Percentiles rank a stretch among this genome's conserved stretches.
These are phyloP conservation scores for Orchesella flavescens DNA, from an alignment of 2,888 invertebrate species.

Conservation along the genomic window DNA sequence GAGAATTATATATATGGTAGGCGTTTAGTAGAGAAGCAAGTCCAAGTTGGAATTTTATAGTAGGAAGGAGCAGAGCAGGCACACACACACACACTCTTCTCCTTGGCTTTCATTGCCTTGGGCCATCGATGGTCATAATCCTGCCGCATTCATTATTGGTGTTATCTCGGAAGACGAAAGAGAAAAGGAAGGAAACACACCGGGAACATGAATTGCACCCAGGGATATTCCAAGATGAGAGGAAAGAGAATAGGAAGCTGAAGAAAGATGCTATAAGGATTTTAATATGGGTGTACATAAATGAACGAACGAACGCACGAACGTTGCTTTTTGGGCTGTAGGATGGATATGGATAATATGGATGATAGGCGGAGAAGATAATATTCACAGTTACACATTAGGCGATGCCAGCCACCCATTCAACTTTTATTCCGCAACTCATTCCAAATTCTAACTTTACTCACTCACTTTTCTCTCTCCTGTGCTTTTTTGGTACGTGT, in stretches of 20 bases:
- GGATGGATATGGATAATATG: too few relatives aligned
- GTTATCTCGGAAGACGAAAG: neutral
- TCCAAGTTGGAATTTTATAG: too few relatives aligned
- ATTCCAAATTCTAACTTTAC: neutral
- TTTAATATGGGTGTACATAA: neutral
- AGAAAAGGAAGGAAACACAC: neutral
- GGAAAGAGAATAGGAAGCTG: too few relatives aligned
- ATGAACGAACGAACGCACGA: too few relatives aligned
- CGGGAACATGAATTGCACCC: constrained; percentile 16
- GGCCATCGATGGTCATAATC: constrained; percentile 10
- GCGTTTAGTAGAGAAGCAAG: too few relatives aligned
- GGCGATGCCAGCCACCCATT: too few relatives aligned
- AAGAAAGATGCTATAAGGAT: neutral
- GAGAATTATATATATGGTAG: too few relatives aligned
- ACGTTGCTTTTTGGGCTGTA: neutral
- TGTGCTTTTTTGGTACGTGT: too few relatives aligned
- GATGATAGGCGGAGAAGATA: too few relatives aligned
- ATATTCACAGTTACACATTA: too few relatives aligned
- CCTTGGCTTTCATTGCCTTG: neutral
- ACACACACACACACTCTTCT: neutral
- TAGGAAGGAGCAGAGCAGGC: too few relatives aligned
- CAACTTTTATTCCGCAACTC: too few relatives aligned
- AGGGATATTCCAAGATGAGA: constrained; percentile 6
- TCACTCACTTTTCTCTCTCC: neutral
- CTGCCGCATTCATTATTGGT: neutral